Conservation (phyloP, 2,113 vertebrate species). For the Brachirus orientalis region DNA sequence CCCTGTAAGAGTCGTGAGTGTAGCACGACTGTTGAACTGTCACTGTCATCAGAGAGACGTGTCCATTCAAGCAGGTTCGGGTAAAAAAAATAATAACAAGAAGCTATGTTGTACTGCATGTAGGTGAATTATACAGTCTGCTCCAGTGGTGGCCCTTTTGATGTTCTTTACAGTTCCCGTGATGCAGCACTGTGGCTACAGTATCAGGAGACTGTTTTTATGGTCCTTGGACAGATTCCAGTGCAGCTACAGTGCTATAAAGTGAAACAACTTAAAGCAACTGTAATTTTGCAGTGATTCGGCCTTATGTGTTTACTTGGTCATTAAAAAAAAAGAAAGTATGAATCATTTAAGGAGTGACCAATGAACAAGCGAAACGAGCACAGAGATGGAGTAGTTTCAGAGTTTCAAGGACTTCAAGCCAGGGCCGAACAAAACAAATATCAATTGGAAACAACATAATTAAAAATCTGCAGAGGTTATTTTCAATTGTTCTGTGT, state of each 20-base stretch:
- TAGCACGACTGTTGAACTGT: constrained; percentile 40
- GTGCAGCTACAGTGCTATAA: neutral
- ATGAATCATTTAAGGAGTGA: neutral
- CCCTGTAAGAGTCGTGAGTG: constrained; percentile 52
- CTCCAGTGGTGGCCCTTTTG: constrained; percentile 67
- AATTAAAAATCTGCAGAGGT: too few species aligned
- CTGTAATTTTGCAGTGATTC: constrained; percentile 1
- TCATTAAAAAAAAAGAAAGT: constrained; percentile 9
- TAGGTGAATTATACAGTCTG: constrained; percentile 62
- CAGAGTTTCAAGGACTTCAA: constrained; percentile 23
- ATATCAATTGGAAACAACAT: too few species aligned
- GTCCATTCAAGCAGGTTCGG: constrained; percentile 42
- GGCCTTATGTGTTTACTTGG: neutral
- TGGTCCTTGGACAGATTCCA: constrained; percentile 43
- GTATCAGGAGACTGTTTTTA: constrained; percentile 58
- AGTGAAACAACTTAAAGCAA: constrained; percentile 27
- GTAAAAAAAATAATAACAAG: constrained; percentile 42
- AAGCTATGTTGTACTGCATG: constrained; percentile 47
- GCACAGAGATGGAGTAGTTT: neutral
- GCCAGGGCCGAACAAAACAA: constrained; percentile 1
- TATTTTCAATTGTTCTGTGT: too few species aligned
- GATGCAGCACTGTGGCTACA: constrained; percentile 60
- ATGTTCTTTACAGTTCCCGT: constrained; percentile 68
- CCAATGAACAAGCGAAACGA: neutral
- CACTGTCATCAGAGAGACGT: constrained; percentile 49